These are phyloP conservation scores for Petrocephalus zakoni DNA, from an alignment of 2,113 vertebrate genomes.

Conservation along the genomic window DNA sequence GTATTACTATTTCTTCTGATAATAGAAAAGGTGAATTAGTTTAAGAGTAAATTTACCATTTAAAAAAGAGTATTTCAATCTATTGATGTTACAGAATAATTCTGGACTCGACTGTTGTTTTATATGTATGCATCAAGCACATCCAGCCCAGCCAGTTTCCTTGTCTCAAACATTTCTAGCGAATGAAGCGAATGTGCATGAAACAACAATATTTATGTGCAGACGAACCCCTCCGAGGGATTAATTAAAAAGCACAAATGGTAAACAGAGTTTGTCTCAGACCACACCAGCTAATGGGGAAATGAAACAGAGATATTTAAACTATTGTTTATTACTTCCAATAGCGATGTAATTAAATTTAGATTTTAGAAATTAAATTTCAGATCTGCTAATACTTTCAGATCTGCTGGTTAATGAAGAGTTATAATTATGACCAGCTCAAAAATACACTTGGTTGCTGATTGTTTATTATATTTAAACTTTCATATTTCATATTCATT, in stretches of 20 bases:
- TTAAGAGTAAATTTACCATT: not conserved
- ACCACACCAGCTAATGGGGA: constrained; percentile 25
- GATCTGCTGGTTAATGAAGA: constrained; percentile 50
- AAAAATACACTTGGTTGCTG: constrained; percentile 47
- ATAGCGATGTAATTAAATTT: constrained; percentile 47
- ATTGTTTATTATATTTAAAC: constrained; percentile 46
- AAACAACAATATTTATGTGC: constrained; percentile 14
- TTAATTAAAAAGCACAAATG: constrained; percentile 28
- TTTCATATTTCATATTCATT: not conserved
- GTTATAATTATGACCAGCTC: constrained; percentile 53
- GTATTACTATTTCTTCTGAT: not conserved
- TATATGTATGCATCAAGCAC: not conserved
- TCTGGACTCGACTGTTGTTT: not conserved
- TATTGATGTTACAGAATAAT: not conserved
- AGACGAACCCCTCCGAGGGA: constrained; percentile 17
- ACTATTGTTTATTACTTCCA: constrained; percentile 42
- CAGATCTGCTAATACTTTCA: constrained; percentile 44
- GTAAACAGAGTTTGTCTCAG: constrained; percentile 19
- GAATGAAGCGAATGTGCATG: constrained; percentile 17
- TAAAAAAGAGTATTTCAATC: not conserved
- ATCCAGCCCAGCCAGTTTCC: not conserved
- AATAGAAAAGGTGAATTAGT: not conserved
- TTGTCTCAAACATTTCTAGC: not conserved
- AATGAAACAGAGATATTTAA: constrained; percentile 27
- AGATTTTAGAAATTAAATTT: constrained; percentile 34